A percentile compares a stretch with the other conserved stretches of the same genome.
These are phyloP conservation scores for Danio tinwini DNA, from an alignment of 2,797 vertebrate genomes.

Conservation along the genomic window DNA sequence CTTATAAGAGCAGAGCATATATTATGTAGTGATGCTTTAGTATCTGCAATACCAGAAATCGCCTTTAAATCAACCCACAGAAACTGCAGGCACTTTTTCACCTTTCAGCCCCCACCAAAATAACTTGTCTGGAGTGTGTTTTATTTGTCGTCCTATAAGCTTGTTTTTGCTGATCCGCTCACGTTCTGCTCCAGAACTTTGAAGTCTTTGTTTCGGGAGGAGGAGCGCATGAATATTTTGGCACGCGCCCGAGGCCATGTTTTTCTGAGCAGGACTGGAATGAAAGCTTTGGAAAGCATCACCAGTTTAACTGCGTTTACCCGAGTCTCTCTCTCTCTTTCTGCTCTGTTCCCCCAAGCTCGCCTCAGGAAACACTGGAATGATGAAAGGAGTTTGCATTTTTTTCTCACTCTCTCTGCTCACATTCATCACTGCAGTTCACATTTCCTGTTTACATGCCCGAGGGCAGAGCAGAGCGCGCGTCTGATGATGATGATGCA, in stretches of 20 bases:
- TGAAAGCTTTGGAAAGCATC: constrained; percentile 55
- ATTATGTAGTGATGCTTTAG: too few species aligned
- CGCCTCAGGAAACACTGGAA: constrained; percentile 63
- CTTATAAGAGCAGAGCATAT: too few species aligned
- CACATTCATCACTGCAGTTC: constrained; percentile 61
- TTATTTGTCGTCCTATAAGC: not conserved
- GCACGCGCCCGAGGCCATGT: constrained; percentile 47
- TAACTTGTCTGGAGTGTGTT: not conserved
- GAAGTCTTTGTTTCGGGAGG: constrained; percentile 57
- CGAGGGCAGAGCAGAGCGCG: constrained; percentile 52
- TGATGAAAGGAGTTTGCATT: constrained; percentile 58
- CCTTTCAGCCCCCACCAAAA: not conserved
- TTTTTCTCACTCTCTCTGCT: constrained; percentile 42
- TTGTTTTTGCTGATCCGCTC: constrained; percentile 39
- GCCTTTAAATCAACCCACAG: not conserved
- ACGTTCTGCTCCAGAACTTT: constrained; percentile 47
- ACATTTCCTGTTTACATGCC: constrained; percentile 62
- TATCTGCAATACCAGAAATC: not conserved
- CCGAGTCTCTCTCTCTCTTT: constrained; percentile 36
- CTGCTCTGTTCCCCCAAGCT: constrained; percentile 38
- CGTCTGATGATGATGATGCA: constrained; percentile 61
- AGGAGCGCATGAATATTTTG: constrained; percentile 55
- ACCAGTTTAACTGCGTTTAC: constrained; percentile 49
- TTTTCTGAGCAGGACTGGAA: constrained; percentile 53
- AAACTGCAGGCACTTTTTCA: not conserved